Percentiles rank a stretch among this genome's conserved stretches.
These are phyloP conservation scores for Parnassius glacialis DNA, from an alignment of 2,888 invertebrate species.

Conservation along the genomic window DNA sequence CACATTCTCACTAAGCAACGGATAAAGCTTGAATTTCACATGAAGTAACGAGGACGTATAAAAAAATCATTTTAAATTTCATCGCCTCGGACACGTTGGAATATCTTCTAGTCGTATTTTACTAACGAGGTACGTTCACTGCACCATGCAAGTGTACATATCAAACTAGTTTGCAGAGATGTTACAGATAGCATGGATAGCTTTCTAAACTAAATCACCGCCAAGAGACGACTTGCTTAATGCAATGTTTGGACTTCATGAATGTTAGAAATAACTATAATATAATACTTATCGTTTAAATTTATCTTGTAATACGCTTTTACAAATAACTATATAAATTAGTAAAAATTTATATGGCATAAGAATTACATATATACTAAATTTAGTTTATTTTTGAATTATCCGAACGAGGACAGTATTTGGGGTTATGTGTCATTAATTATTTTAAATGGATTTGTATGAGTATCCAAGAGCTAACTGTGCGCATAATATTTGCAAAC, in stretches of 20 bases:
- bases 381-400: too few species aligned
- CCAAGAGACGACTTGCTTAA: constrained; percentile 2
- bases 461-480: not conserved
- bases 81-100: constrained; percentile 10
- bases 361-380: too few species aligned
- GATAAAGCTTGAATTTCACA: not conserved
- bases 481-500: constrained; percentile 28
- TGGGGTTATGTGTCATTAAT: not conserved
- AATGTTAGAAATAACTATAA: not conserved
- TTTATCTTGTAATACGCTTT: too few species aligned
- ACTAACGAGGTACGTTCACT: constrained; percentile 25
- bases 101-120: constrained; percentile 9
- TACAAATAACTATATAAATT: too few species aligned
- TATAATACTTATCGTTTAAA: too few species aligned
- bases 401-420: too few species aligned
- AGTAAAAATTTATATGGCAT: too few species aligned
- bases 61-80: constrained; percentile 16
- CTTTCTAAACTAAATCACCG: constrained; percentile 20
- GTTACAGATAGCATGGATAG: constrained; percentile 19
- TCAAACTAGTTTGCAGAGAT: constrained; percentile 24
- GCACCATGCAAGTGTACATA: constrained; percentile 16
- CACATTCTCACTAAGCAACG: constrained; percentile 3
- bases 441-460: not conserved
- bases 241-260: constrained; percentile 4
- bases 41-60: constrained; percentile 3